A percentile compares a stretch with the other conserved stretches of the same genome.
phyloP scores from a whole-genome alignment of 2,113 vertebrate species.

The Oreocharis arfaki region DNA sequence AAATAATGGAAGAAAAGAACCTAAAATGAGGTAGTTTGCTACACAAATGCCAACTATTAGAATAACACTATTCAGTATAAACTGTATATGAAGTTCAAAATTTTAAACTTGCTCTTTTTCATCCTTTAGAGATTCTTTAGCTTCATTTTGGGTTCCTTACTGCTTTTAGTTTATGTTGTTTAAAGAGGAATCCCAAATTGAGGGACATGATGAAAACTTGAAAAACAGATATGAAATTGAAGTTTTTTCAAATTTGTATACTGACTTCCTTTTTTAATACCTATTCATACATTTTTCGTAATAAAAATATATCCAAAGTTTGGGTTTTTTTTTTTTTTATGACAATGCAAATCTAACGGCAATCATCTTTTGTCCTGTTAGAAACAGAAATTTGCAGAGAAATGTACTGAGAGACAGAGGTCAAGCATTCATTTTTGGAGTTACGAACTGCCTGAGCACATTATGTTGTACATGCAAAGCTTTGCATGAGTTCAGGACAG shows the following conservation, averaged over 20 bases:
- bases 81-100: not conserved
- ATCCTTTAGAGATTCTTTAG: not conserved
- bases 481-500: not conserved
- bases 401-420: not conserved
- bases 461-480: not conserved
- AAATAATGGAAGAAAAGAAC: not conserved
- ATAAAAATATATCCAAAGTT: not conserved
- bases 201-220: not conserved
- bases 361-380: not conserved
- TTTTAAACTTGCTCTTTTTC: not conserved
- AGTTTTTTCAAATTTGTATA: not conserved
- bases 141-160: not conserved
- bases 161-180: not conserved
- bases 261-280: not conserved
- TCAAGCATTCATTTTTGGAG: not conserved
- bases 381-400: not conserved
- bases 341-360: not conserved
- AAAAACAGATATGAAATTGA: not conserved
- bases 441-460: not conserved
- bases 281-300: not conserved
- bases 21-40: not conserved
- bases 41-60: not conserved
- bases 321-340: accelerated
- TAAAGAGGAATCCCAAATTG: not conserved
- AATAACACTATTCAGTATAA: not conserved